Base-by-base conservation (phyloP, 2,113 vertebrate genomes). In the Sapajus apella region DNA sequence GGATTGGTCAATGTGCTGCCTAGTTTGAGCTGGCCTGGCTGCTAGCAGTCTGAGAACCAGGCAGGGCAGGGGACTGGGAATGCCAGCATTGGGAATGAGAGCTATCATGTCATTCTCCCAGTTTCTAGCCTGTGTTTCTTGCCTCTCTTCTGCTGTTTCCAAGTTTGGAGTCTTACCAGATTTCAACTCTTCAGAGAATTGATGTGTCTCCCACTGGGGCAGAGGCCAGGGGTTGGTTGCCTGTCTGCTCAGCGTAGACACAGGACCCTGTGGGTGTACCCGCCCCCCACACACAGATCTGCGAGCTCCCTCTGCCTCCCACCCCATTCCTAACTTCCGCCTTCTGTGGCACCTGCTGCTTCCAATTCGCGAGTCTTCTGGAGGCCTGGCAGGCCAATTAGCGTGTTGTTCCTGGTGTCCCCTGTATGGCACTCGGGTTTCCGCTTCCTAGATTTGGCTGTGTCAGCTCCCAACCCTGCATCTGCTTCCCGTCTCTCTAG, bases 341-440 rank as follows among this genome's bases (percentile, higher is more conserved):
- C 64, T 43, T 66, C 37, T 14, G 25, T 1, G 20, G 52, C 55
- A 35, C 88, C 52, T 35, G 58, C 56, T 20, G 25, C 87, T 75
- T 32, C 32, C 2, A 4, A 13, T 47, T 32, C 9, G 1, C 0
- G 1, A 32, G 20, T 61, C 23, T 35, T 68, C 52, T 12, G 0
- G 6, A 3, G 47, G 66, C 40, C 82, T 91, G 68, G 64, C 37
- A 40, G 72, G 8, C 10, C 4, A 8, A 3, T 16, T 30, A 85
- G 32, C 21, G 43, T 20, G 12, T 8, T 77, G n/a, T 16, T 18
- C 16, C 75, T 1, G 6, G 11, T 23, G 37, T 35, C 47, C 30
- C 20, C 77, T 35, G 13, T 2, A 2, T 8, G 21, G 77, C 77
- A 40, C 25, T 3, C 37, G 40, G 25, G 35, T 27, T 64, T 45